Percentiles rank a stretch among this genome's conserved stretches.
These are phyloP conservation scores for Cepphus grylle DNA, from an alignment of 2,113 vertebrate genomes.

Conservation along the genomic window DNA sequence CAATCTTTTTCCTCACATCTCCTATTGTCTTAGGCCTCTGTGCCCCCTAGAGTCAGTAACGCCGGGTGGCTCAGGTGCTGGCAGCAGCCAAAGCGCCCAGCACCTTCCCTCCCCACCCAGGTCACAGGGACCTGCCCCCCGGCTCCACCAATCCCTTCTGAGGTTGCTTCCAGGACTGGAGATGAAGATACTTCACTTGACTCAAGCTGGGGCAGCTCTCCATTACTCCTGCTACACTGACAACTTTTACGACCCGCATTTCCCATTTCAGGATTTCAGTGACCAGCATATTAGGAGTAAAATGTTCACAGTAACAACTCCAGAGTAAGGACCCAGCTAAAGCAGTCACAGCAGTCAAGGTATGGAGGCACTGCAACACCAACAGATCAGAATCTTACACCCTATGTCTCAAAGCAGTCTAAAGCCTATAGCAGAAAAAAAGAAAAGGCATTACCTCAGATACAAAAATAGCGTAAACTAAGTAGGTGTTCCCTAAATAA, in stretches of 20 bases:
- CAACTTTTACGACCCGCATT: neutral
- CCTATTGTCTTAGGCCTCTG: neutral
- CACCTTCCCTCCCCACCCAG: too few relatives aligned
- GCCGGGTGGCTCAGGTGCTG: neutral
- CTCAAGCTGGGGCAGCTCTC: neutral
- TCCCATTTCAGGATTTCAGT: neutral
- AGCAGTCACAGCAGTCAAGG: neutral
- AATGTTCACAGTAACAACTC: neutral
- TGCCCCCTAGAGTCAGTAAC: neutral
- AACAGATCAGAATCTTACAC: neutral
- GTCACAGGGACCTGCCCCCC: neutral
- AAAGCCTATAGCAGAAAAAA: neutral
- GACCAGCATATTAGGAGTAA: neutral
- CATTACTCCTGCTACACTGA: fast-evolving
- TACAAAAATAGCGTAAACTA: neutral
- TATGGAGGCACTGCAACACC: neutral
- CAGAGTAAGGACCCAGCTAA: neutral
- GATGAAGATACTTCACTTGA: neutral
- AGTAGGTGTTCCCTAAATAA: neutral
- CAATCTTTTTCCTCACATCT: neutral
- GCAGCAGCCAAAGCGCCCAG: neutral
- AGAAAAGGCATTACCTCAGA: neutral
- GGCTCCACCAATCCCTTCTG: too few relatives aligned
- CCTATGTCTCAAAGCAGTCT: neutral
- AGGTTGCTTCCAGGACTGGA: neutral